Evolutionary conservation across 1,140 invertebrate species (phyloP).

Genomic region (Dufourea novaeangliae): DNA sequence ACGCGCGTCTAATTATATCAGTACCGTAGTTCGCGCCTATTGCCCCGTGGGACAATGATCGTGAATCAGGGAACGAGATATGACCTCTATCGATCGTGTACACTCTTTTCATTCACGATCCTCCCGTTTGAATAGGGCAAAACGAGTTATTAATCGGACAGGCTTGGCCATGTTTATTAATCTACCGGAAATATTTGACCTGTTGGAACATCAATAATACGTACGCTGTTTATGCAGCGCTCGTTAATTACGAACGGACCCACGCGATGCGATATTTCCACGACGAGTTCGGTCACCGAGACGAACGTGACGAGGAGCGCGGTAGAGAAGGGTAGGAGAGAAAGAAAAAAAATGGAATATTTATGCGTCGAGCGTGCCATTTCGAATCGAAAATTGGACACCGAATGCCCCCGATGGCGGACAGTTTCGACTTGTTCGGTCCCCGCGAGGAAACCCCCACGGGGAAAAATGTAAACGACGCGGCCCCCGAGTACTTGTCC

Average conservation of each 20-base stretch:
- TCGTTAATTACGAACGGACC: conserved; percentile 32
- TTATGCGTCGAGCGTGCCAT: conserved; percentile 15
- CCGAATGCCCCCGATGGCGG: background rate
- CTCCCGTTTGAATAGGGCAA: background rate
- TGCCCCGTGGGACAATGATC: background rate
- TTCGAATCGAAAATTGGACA: conserved; percentile 46
- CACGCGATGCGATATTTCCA: conserved; percentile 32
- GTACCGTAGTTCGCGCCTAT: background rate
- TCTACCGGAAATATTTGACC: conserved; percentile 28
- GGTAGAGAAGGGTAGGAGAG: background rate
- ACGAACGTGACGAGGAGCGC: too few species aligned
- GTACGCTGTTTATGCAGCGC: conserved; percentile 10
- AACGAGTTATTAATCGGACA: conserved; percentile 33
- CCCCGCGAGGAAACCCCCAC: background rate
- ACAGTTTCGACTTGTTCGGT: conserved; percentile 3
- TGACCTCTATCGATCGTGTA: background rate
- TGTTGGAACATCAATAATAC: conserved; percentile 38
- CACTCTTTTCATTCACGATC: background rate
- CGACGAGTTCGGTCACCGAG: background rate
- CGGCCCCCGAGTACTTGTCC: background rate
- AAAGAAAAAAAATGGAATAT: conserved; percentile 40
- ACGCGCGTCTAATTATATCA: conserved; percentile 1
- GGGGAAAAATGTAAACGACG: conserved; percentile 44
- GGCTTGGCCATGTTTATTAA: conserved; percentile 48
- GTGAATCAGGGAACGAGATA: background rate